Evolutionary conservation across 2,888 invertebrate species (phyloP), one percentile per base, ranked within the genome.

Genomic region (Mythimna loreyi): DNA sequence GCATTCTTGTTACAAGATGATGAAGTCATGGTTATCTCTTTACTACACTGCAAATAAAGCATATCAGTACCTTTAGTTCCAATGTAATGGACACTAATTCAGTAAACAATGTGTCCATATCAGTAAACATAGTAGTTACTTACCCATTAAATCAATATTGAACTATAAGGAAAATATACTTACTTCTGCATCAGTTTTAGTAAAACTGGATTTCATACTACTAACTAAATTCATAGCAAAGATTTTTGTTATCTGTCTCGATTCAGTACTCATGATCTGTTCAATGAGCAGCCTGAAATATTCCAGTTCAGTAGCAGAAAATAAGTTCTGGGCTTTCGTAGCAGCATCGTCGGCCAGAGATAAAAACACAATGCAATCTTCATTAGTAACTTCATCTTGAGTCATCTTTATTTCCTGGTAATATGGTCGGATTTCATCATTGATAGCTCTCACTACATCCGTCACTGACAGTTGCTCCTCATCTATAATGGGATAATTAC

Each of bases 101-200:
- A n/a, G n/a, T n/a, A n/a, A n/a, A n/a, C n/a, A n/a, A n/a, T n/a
- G n/a, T 43, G 19, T 2, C 43, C 4, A n/a, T n/a, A 45, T 6
- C 6, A 45, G n/a, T 7, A 43, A 43, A 43, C 6, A 7, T 43
- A 13, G 2, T 19, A 43, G 7, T 7, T 43, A 43, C 19, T 7
- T 7, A 7, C 19, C 19, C 43, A 43, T 5, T 2, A 43, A 43
- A 43, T 43, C 7, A 0, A 43, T 19, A 7, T 2, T 1, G 2
- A 43, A 43, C 7, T 7, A 19, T 7, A 49, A 53, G 30, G 0
- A 36, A 21, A 49, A 50, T 36, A 73, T 72, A 83, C 88, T 90
- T 80, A 96, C 95, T 88, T 95, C 90, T 30, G 94, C 94, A 89
- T 93, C 92, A 68, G 86, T 89, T 81, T 94, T 95, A 72, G 92